Conservation (phyloP, 2,113 vertebrate genomes). For the Syrmaticus mikado region DNA sequence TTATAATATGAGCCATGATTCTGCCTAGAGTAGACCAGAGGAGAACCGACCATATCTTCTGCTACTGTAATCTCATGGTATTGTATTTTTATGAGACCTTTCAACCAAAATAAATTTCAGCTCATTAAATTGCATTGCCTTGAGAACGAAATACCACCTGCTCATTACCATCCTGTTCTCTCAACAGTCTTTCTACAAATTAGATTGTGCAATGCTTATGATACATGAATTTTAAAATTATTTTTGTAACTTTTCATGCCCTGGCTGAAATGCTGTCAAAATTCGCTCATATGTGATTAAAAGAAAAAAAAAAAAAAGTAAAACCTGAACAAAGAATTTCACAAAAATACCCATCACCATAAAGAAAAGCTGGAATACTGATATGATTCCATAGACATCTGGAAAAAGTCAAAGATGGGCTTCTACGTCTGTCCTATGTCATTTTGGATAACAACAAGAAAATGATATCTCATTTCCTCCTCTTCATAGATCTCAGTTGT, state of each 20-base stretch:
- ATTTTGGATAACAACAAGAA: slow-evolving; percentile 45
- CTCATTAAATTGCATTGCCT: background rate
- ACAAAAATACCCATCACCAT: background rate
- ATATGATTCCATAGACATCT: slow-evolving; percentile 22
- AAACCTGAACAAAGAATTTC: slow-evolving; percentile 6
- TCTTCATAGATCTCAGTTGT: background rate
- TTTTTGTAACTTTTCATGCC: slow-evolving; percentile 17
- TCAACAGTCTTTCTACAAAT: background rate
- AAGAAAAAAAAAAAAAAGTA: background rate
- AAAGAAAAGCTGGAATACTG: slow-evolving; percentile 52
- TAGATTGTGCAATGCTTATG: background rate
- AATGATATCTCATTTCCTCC: slow-evolving; percentile 26
- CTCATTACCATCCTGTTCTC: background rate
- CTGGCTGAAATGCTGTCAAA: background rate
- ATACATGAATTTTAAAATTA: background rate
- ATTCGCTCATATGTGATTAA: background rate
- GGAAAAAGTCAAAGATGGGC: slow-evolving; percentile 58
- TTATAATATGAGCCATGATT: background rate
- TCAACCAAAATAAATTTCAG: background rate
- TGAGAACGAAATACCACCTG: background rate
- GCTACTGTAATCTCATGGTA: background rate
- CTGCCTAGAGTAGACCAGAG: background rate
- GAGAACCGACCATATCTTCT: background rate
- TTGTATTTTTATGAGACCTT: background rate
- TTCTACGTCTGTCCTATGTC: slow-evolving; percentile 37